Conservation (phyloP, 1,140 invertebrate genomes). For the Neodiprion lecontei region DNA sequence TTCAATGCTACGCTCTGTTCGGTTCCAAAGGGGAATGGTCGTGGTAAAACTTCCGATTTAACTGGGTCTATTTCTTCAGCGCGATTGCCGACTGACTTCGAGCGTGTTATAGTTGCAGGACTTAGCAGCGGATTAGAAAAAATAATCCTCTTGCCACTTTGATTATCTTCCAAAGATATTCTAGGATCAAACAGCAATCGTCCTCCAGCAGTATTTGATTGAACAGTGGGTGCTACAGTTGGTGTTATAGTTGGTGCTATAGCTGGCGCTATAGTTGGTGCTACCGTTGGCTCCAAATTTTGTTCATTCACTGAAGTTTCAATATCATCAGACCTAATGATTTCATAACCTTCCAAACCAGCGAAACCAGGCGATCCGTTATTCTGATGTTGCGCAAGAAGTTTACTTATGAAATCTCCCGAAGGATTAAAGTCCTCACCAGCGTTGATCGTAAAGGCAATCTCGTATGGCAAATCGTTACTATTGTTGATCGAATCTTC, state of each 20-base stretch:
- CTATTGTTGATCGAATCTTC: conserved; percentile 33
- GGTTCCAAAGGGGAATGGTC: conserved; percentile 21
- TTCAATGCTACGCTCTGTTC: not conserved
- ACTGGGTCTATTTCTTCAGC: not conserved
- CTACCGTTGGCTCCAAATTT: not conserved
- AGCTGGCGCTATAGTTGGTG: not conserved
- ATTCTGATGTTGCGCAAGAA: conserved; percentile 35
- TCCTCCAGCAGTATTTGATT: too few relatives aligned
- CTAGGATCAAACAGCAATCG: not conserved
- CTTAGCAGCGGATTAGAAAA: not conserved
- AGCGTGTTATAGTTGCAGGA: not conserved
- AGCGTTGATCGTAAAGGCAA: conserved; percentile 36
- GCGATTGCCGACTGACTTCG: not conserved
- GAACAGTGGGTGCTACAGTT: not conserved
- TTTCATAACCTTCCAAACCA: conserved; percentile 30
- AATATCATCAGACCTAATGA: conserved; percentile 33
- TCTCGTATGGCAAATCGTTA: conserved; percentile 37
- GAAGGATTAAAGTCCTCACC: conserved; percentile 26
- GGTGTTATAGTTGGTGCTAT: not conserved
- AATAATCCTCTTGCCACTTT: not conserved
- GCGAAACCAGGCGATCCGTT: conserved; percentile 1
- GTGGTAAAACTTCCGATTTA: conserved; percentile 18
- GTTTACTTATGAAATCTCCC: conserved; percentile 32
- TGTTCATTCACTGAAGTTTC: not conserved
- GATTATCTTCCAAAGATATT: not conserved